Base-by-base conservation (phyloP, 1,140 invertebrate species). In the Aethina tumida region DNA sequence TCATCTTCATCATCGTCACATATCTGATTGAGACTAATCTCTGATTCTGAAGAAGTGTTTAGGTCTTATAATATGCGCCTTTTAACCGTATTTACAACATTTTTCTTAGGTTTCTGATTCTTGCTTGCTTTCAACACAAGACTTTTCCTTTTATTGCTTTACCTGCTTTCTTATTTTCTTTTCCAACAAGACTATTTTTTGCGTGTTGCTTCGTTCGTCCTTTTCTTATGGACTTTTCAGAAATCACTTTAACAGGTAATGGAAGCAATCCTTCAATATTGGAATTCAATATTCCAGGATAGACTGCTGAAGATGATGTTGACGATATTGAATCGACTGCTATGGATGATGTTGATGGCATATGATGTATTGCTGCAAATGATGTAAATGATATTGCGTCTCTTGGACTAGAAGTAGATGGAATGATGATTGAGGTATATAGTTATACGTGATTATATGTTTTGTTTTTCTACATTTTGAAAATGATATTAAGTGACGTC, bases 1-100 rank as follows among this genome's bases (percentile, higher is more conserved):
- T 51, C 49, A 37, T 55, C 42, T 45, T 19, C 32, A 30, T 58
- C 49, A 46, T 55, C 48, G 27, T 53, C 47, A 38, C 9, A 10
- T 30, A 30, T 30, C n/a, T n/a, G n/a, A n/a, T n/a, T n/a, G n/a
- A n/a, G n/a, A n/a, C n/a, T n/a, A n/a, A n/a, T n/a, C n/a, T n/a
- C 12, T 30, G 28, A 30, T 15, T 3, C 10, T 30, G 7, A 30
- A 15, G 13, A 10, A 30, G 2, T 10, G 28, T 3, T 30, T 30
- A 30, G 28, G 8, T 30, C 28, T n/a, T 26, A n/a, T n/a, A 26
- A 10, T 26, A 5, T 26, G 5, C n/a, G n/a, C n/a, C n/a, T n/a
- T n/a, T n/a, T n/a, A n/a, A n/a, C n/a, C n/a, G n/a, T n/a, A n/a
- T n/a, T n/a, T n/a, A n/a, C n/a, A n/a, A n/a, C n/a, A n/a, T n/a